Evolutionary conservation across 2,113 vertebrate genomes (phyloP).

Genomic region (Meles meles): DNA sequence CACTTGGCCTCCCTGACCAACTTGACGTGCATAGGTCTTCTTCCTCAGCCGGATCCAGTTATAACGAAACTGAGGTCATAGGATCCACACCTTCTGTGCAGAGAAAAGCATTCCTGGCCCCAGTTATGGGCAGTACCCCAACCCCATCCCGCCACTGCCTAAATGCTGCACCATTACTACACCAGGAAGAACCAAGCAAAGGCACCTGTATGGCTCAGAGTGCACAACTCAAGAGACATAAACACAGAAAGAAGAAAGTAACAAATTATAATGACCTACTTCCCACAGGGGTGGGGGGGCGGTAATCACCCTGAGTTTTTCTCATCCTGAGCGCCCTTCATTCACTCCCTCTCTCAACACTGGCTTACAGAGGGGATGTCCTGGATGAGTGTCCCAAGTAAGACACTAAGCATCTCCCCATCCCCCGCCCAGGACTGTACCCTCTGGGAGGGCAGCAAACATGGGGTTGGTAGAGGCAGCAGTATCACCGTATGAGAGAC

Average conservation of each 20-base stretch:
- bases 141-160: not conserved
- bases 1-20: not conserved
- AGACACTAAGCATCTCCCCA: not conserved
- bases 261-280: not conserved
- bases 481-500: fast-evolving
- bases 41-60: not conserved
- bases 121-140: too few relatives aligned
- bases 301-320: not conserved
- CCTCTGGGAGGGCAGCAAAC: not conserved
- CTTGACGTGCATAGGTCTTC: fast-evolving
- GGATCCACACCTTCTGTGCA: not conserved
- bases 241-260: not conserved
- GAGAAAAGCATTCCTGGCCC: not conserved
- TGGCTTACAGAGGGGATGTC: not conserved
- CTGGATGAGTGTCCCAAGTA: not conserved
- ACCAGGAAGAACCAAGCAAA: not conserved
- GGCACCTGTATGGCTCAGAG: not conserved
- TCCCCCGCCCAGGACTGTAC: fast-evolving
- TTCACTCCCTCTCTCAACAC: not conserved
- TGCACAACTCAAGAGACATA: not conserved
- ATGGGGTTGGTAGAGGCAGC: not conserved
- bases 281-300: not conserved
- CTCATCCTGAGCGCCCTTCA: not conserved
- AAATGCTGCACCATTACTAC: not conserved
- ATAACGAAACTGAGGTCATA: not conserved